Percentiles rank a stretch among this genome's conserved stretches.
phyloP scores from a whole-genome alignment of 1,140 invertebrate genomes.

The Thaumetopoea pityocampa region DNA sequence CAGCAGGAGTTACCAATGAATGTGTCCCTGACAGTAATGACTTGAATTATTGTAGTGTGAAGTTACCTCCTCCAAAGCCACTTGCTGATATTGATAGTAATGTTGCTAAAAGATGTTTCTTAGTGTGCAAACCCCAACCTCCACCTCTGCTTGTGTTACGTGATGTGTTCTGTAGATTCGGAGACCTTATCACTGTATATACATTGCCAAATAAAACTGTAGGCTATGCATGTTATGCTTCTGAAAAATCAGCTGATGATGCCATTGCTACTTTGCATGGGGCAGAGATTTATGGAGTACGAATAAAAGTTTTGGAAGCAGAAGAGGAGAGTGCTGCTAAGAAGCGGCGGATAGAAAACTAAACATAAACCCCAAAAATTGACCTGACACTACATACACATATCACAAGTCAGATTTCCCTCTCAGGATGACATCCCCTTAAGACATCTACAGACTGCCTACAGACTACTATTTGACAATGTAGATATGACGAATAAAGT shows the following conservation, averaged over 20 bases:
- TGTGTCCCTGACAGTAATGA: slow-evolving; percentile 36
- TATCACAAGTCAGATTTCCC: slow-evolving; percentile 8
- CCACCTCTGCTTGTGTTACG: slow-evolving; percentile 88
- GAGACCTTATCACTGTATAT: slow-evolving; percentile 93
- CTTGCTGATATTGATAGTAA: slow-evolving; percentile 78
- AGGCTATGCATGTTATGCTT: slow-evolving; percentile 93
- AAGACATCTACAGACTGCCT: slow-evolving; percentile 18
- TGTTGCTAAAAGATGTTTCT: slow-evolving; percentile 74
- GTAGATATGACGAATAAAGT: slow-evolving; percentile 19
- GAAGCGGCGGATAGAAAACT: slow-evolving; percentile 33
- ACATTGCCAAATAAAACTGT: slow-evolving; percentile 91
- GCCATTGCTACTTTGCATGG: slow-evolving; percentile 48
- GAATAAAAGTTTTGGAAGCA: slow-evolving; percentile 53
- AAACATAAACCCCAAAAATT: slow-evolving; percentile 2
- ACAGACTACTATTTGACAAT: slow-evolving; percentile 8
- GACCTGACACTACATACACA: no score
- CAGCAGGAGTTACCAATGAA: slow-evolving; percentile 32
- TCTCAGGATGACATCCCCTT: slow-evolving; percentile 6
- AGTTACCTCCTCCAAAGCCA: slow-evolving; percentile 83
- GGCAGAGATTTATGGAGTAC: slow-evolving; percentile 55
- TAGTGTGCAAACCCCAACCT: slow-evolving; percentile 87
- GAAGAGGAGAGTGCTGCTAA: slow-evolving; percentile 46
- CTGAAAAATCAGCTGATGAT: slow-evolving; percentile 84
- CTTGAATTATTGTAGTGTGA: slow-evolving; percentile 76
- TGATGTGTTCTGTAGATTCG: slow-evolving; percentile 94